These are phyloP conservation scores for Noctua fimbriata DNA, from an alignment of 2,888 invertebrate genomes.

Conservation along the genomic window DNA sequence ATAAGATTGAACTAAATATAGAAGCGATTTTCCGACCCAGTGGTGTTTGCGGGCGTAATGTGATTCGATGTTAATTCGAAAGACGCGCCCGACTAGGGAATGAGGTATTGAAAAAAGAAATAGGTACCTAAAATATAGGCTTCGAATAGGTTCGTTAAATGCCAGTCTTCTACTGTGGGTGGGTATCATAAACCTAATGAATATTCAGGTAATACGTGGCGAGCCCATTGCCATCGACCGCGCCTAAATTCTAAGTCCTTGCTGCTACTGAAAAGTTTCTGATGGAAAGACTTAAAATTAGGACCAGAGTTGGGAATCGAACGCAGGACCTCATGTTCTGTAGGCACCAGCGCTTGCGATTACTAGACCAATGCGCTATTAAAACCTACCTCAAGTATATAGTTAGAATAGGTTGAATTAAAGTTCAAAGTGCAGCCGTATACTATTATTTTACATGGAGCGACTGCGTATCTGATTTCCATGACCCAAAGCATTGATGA, in stretches of 20 bases:
- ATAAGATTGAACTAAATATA: slow-evolving; percentile 40
- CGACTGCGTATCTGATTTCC: too few species aligned
- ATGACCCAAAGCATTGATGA: too few species aligned
- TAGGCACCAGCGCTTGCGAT: background rate
- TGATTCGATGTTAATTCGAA: slow-evolving; percentile 44
- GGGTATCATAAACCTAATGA: too few species aligned
- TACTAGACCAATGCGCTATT: background rate
- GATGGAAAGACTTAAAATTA: background rate
- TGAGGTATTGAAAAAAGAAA: slow-evolving; percentile 19
- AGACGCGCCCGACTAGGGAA: background rate
- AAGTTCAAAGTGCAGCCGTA: too few species aligned
- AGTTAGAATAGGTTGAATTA: too few species aligned
- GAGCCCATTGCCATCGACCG: too few species aligned
- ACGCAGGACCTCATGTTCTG: background rate
- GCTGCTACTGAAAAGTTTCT: background rate
- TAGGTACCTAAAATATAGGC: background rate
- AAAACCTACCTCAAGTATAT: too few species aligned
- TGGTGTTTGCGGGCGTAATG: slow-evolving; percentile 34
- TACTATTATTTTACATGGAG: too few species aligned
- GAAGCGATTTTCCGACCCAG: slow-evolving; percentile 46
- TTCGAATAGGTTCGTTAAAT: too few species aligned
- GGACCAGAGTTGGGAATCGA: background rate
- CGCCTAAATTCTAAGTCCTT: background rate
- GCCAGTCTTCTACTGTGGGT: background rate
- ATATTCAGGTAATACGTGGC: too few species aligned